phyloP scores from a whole-genome alignment of 2,888 invertebrate genomes.

The Lymantria dispar region DNA sequence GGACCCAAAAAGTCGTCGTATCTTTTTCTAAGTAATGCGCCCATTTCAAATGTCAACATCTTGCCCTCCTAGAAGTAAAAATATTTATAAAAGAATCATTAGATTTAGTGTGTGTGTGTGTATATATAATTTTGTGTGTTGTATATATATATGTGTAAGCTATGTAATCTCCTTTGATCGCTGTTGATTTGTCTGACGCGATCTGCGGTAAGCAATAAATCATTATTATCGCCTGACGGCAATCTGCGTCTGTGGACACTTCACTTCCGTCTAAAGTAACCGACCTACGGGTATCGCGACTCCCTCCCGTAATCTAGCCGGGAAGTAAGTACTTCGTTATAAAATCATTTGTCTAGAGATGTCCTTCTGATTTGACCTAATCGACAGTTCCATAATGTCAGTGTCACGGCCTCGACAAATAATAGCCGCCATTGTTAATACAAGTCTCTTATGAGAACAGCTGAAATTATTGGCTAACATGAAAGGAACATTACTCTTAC shows the following conservation, averaged over 20 bases:
- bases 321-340: slow-evolving; percentile 65
- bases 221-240: slow-evolving; percentile 70
- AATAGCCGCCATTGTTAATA: slow-evolving; percentile 4
- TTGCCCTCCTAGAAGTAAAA: slow-evolving; percentile 76
- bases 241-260: slow-evolving; percentile 58
- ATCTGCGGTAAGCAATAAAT: slow-evolving; percentile 63
- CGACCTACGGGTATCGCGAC: slow-evolving; percentile 62
- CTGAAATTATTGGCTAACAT: not conserved
- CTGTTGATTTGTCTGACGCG: slow-evolving; percentile 40
- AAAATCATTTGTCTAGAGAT: slow-evolving; percentile 53
- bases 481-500: too few relatives aligned
- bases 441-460: not conserved
- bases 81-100: not conserved
- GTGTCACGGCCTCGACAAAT: slow-evolving; percentile 32
- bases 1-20: slow-evolving; percentile 78
- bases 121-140: not conserved
- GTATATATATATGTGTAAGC: not conserved
- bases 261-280: slow-evolving; percentile 60
- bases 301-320: slow-evolving; percentile 54
- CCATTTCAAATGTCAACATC: slow-evolving; percentile 79
- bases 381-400: slow-evolving; percentile 40
- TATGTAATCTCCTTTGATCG: slow-evolving; percentile 6
- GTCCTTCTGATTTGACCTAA: slow-evolving; percentile 44
- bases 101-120: too few relatives aligned
- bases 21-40: slow-evolving; percentile 77